Conservation (phyloP, 2,888 invertebrate species). For the Acanthosepion pharaonis region DNA sequence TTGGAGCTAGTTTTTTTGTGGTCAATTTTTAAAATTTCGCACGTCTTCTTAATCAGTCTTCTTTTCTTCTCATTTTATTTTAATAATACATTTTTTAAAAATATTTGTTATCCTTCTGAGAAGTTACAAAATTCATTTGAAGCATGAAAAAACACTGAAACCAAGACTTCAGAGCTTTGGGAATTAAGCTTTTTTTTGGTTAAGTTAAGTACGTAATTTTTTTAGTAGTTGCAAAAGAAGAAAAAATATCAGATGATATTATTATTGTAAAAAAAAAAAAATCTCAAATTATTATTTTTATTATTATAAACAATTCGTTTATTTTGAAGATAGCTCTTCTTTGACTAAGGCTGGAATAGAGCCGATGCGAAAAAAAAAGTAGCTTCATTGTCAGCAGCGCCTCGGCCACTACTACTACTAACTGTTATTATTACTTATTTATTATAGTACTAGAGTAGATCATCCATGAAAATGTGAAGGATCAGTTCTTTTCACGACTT, state of each 20-base stretch:
- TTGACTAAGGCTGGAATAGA: neutral
- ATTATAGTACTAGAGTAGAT: neutral
- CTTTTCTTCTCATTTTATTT: no score
- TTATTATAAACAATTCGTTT: neutral
- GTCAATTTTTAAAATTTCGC: no score
- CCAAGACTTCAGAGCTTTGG: neutral
- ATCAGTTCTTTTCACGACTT: neutral
- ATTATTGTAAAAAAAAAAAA: neutral
- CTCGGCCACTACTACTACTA: neutral
- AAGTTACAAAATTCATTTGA: neutral
- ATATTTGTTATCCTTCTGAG: neutral
- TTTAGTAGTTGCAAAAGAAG: neutral
- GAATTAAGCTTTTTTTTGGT: neutral
- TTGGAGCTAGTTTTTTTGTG: no score
- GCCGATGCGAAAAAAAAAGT: neutral
- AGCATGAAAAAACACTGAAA: neutral
- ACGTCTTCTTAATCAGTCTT: no score
- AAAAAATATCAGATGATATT: neutral
- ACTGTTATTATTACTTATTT: neutral
- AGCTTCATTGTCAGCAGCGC: neutral
- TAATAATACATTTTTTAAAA: no score
- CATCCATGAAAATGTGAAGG: slow-evolving; percentile 5
- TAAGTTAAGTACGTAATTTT: neutral
- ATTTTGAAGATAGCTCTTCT: neutral
- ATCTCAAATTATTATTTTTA: neutral